Evolutionary conservation across 2,797 vertebrate species (phyloP).

Genomic region (Phyllotis vaccarum): DNA sequence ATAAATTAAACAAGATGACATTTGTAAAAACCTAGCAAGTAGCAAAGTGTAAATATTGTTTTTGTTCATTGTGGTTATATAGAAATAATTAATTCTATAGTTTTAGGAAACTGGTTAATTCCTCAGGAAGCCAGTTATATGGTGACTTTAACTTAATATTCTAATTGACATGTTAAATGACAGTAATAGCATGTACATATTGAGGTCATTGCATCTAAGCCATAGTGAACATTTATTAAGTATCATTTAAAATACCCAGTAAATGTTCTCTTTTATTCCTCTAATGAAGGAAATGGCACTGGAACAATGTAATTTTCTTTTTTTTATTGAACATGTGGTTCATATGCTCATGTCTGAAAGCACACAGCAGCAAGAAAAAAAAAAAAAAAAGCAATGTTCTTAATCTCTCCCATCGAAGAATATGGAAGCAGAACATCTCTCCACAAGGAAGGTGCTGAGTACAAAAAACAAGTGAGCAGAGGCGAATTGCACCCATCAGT

Average conservation of each 20-base stretch:
- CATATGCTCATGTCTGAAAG: slow-evolving; percentile 20
- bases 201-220: background rate
- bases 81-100: background rate
- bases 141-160: slow-evolving; percentile 37
- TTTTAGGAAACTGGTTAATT: slow-evolving; percentile 35
- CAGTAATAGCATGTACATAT: background rate
- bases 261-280: slow-evolving; percentile 56
- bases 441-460: slow-evolving; percentile 19
- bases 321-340: slow-evolving; percentile 16
- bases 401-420: slow-evolving; percentile 40
- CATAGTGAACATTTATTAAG: slow-evolving; percentile 44
- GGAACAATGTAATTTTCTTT: slow-evolving; percentile 43
- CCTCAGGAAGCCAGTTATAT: background rate
- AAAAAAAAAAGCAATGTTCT: slow-evolving; percentile 30
- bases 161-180: slow-evolving; percentile 44
- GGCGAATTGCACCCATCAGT: slow-evolving; percentile 29
- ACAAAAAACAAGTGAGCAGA: slow-evolving; percentile 31
- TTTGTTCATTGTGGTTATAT: background rate
- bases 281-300: background rate
- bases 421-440: slow-evolving; percentile 49
- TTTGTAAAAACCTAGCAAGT: background rate
- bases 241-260: slow-evolving; percentile 49
- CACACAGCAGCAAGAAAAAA: background rate
- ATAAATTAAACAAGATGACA: slow-evolving; percentile 12
- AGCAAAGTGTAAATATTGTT: background rate